phyloP scores from a whole-genome alignment of 2,113 vertebrate genomes.

The Alligator mississippiensis region DNA sequence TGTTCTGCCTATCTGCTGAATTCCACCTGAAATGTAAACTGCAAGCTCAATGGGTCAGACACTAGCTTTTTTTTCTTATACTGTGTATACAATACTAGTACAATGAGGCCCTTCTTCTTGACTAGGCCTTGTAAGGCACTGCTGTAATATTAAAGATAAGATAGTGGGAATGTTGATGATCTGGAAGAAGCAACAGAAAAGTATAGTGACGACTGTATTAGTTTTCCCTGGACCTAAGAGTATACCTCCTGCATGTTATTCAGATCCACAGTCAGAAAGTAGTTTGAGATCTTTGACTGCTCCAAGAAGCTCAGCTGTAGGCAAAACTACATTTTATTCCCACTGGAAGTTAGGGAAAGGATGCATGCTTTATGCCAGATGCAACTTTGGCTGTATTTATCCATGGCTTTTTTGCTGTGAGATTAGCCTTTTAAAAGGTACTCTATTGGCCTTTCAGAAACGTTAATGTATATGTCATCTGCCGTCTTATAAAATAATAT shows the following conservation, averaged over 20 bases:
- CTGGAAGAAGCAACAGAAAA: not conserved
- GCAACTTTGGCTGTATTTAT: not conserved
- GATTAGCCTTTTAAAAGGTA: not conserved
- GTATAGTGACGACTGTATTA: not conserved
- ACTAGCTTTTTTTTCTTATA: not conserved
- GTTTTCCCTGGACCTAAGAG: not conserved
- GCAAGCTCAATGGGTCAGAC: not conserved
- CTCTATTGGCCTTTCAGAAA: not conserved
- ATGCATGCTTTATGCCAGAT: fast-evolving
- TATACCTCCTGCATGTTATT: not conserved
- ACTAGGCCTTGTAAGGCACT: not conserved
- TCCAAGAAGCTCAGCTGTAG: not conserved
- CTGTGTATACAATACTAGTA: not conserved
- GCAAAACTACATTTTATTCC: not conserved
- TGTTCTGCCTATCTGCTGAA: not conserved
- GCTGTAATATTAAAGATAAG: not conserved
- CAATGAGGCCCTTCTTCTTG: not conserved
- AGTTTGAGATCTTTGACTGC: not conserved
- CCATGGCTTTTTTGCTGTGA: not conserved
- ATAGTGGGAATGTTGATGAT: not conserved
- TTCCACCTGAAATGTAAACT: not conserved
- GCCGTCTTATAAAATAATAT: not conserved
- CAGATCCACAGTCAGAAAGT: not conserved
- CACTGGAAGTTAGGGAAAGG: not conserved
- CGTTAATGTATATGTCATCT: not conserved